Evolutionary conservation across 2,113 vertebrate species (phyloP), one percentile per base, ranked within the genome.

Genomic region (Calonectris borealis): DNA sequence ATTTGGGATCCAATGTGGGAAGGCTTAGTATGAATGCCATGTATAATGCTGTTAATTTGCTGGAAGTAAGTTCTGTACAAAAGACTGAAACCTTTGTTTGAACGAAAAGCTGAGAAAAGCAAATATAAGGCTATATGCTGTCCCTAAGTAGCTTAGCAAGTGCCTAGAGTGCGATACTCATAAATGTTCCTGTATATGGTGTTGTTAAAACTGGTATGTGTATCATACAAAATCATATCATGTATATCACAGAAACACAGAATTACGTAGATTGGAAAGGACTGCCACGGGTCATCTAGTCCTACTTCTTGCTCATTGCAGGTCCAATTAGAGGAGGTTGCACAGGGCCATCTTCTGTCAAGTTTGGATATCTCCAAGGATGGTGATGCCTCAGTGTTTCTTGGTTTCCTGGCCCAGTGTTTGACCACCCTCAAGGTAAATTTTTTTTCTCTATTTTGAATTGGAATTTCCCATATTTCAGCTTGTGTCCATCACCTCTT

Each of bases 261-360:
- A 46, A 68, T 73, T 69, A 25, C 8, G 46, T 60, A 46, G 48
- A 54, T 62, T 29, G 29, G 48, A 83, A 92, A 44, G 64, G 76
- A 81, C 83, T 11, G 2, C 69, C 72, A 7, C 9, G 38, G 68
- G 25, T 87, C 44, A 51, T 83, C 55, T 66, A 55, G 64, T 38
- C 72, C 72, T 94, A 11, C 55, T 54, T 95, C 38, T 64, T 88
- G 40, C 65, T 83, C 5, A 0, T 14, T 86, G 83, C 72, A 93
- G 68, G 38, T 87, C 86, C 80, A 73, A 19, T 88, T 92, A 88
- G 27, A 84, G 72, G 93, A 60, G 70, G 85, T 94, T 87, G 73
- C 66, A 79, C n/a, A 27, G 80, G 68, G 60, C 55, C 42, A n/a
- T 77, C 46, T 96, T 69, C 88, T 73, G 64, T 75, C 51, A 89